These are phyloP conservation scores for Ochropleura plecta DNA, from an alignment of 2,888 invertebrate species.

Conservation along the genomic window DNA sequence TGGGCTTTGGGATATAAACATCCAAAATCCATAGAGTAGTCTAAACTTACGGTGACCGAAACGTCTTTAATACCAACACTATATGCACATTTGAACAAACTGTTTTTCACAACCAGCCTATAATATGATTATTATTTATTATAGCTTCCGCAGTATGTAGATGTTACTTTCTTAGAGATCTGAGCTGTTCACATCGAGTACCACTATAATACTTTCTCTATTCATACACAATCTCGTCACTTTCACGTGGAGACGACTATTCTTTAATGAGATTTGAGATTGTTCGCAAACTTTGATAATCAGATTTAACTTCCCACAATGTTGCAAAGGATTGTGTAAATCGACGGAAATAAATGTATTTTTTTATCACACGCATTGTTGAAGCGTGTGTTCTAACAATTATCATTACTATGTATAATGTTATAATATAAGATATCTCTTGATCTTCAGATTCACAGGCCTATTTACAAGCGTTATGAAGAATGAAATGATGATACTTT, in stretches of 20 bases:
- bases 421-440: constrained; percentile 61
- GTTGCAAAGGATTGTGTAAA: constrained; percentile 76
- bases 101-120: constrained; percentile 35
- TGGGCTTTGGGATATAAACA: not conserved
- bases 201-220: constrained; percentile 84
- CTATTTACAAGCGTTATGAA: constrained; percentile 33
- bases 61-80: not conserved
- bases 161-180: constrained; percentile 81
- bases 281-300: constrained; percentile 80
- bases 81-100: not conserved
- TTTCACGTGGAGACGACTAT: constrained; percentile 80
- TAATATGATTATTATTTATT: constrained; percentile 56
- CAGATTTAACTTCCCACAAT: constrained; percentile 75
- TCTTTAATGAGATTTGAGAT: constrained; percentile 81
- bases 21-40: not conserved
- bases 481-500: constrained; percentile 26
- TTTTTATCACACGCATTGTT: constrained; percentile 64
- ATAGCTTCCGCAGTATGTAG: constrained; percentile 70
- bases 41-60: not conserved
- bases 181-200: constrained; percentile 71
- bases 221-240: constrained; percentile 83
- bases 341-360: constrained; percentile 67
- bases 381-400: constrained; percentile 61
- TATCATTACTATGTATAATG: constrained; percentile 57
- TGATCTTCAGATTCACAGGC: constrained; percentile 43